Conservation (phyloP, 1,140 invertebrate genomes). For the Kradibia gibbosae region DNA sequence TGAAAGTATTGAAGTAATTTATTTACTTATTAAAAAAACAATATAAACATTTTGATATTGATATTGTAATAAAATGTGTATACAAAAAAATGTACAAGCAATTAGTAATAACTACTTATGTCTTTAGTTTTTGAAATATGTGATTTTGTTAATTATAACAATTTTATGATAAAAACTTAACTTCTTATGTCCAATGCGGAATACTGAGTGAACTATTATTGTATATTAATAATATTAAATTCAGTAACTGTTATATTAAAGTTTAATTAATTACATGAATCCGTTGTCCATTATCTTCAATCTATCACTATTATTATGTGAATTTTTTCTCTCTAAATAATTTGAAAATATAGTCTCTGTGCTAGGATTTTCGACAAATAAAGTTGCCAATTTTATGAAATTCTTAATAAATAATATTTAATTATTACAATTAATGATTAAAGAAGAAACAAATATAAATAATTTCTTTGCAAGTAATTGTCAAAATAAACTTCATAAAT, state of each 20-base stretch:
- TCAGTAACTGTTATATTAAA: neutral
- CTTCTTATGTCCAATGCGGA: constrained; percentile 3
- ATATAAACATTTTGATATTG: constrained; percentile 33
- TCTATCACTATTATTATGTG: constrained; percentile 39
- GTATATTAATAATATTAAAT: constrained; percentile 39
- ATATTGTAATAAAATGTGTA: constrained; percentile 16
- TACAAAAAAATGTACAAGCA: constrained; percentile 29
- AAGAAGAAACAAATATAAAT: constrained; percentile 21
- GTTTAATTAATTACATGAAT: constrained; percentile 42
- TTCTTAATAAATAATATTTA: constrained; percentile 3
- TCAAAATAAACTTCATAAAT: constrained; percentile 17
- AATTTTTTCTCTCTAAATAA: constrained; percentile 24
- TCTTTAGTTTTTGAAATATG: neutral
- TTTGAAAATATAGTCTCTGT: constrained; percentile 39
- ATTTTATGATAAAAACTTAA: constrained; percentile 12
- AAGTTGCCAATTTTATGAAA: constrained; percentile 20
- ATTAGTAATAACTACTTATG: constrained; percentile 4
- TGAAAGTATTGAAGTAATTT: constrained; percentile 44
- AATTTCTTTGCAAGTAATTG: constrained; percentile 20
- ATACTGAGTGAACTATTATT: constrained; percentile 45
- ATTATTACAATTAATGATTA: neutral
- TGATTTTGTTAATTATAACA: neutral
- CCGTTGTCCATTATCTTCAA: constrained; percentile 26
- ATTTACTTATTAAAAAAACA: constrained; percentile 30
- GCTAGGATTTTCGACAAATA: constrained; percentile 14